Evolutionary conservation across 2,888 invertebrate genomes (phyloP).

Genomic region (Adelognathus sp.): DNA sequence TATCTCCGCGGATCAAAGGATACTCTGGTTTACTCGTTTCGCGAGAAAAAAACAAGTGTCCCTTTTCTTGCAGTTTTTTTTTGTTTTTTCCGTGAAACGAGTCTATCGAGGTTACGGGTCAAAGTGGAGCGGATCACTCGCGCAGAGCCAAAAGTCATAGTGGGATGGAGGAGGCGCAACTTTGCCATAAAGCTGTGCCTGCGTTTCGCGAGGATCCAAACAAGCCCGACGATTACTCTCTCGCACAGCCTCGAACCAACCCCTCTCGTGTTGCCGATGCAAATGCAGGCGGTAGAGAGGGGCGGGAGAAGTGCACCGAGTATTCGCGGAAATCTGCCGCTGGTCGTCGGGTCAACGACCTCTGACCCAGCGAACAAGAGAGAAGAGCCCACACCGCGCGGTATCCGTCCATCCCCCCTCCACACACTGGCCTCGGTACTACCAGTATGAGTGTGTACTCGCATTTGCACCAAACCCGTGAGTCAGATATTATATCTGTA

Average conservation of each 20-base stretch:
- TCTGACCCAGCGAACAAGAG: slow-evolving; percentile 75
- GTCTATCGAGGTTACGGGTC: slow-evolving; percentile 24
- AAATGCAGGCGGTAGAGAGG: not conserved
- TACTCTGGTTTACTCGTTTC: slow-evolving; percentile 28
- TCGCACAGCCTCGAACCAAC: slow-evolving; percentile 3
- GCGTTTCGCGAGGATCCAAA: slow-evolving; percentile 67
- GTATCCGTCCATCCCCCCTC: slow-evolving; percentile 61
- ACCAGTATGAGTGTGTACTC: slow-evolving; percentile 70
- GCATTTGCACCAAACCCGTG: slow-evolving; percentile 70
- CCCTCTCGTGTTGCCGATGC: not conserved
- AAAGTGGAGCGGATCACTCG: slow-evolving; percentile 18
- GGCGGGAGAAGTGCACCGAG: slow-evolving; percentile 38
- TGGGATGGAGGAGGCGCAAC: not conserved
- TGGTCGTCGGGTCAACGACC: slow-evolving; percentile 76
- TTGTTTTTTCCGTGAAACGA: slow-evolving; percentile 5
- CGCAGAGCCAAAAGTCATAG: not conserved
- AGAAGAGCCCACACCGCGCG: slow-evolving; percentile 55
- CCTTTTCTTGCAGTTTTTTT: not conserved
- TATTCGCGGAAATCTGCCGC: slow-evolving; percentile 48
- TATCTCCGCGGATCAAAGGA: slow-evolving; percentile 31
- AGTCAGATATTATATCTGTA: slow-evolving; percentile 43
- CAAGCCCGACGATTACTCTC: slow-evolving; percentile 51
- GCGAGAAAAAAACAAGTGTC: not conserved
- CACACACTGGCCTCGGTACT: slow-evolving; percentile 54
- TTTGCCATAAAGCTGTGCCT: slow-evolving; percentile 18